Base-by-base conservation (phyloP, 2,113 vertebrate species). In the Calypte anna region DNA sequence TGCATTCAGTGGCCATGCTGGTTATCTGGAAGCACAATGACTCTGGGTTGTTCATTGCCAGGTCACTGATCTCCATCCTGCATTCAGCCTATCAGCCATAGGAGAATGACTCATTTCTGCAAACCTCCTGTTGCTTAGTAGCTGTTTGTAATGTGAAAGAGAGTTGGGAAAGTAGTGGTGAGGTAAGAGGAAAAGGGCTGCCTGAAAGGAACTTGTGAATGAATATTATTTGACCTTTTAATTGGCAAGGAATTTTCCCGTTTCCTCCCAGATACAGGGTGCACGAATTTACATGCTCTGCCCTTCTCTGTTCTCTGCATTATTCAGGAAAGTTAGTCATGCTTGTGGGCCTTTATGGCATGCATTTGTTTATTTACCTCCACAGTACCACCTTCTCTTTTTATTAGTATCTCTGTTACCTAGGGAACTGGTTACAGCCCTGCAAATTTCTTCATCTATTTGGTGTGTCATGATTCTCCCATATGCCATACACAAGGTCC, bases 51-150 rank as follows among this genome's bases (percentile, higher is more conserved):
- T 31, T 82, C 57, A 2, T 6, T 88, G 87, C 9, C 67, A 77
- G 89, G 82, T 82, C 84, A 53, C 75, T 57, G 14, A 77, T 82
- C 82, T 74, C 46, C 70, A 40, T 50, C 43, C 59, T 50, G 88
- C 38, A 4, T 69, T 61, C 76, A 23, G 30, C 14, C 18, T 22
- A 15, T 40, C 76, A 74, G 68, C 77, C 80, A 36, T 36, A 48
- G 55, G 53, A 67, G 36, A 82, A 19, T 82, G 95, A 94, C 59
- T 91, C 95, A 81, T 19, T 53, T 33, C 72, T 91, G 76, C 61
- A 51, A 64, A 22, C 20, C 82, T 76, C 81, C 85, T 92, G 95
- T 82, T 88, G 91, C 93, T 92, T 54, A 66, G 88, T 40, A 96
- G 93, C 93, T 73, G 68, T n/a, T 72, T 20, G 55, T 40, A 28